Base-by-base conservation (phyloP, 2,113 vertebrate genomes). In the Amphiprion ocellaris region DNA sequence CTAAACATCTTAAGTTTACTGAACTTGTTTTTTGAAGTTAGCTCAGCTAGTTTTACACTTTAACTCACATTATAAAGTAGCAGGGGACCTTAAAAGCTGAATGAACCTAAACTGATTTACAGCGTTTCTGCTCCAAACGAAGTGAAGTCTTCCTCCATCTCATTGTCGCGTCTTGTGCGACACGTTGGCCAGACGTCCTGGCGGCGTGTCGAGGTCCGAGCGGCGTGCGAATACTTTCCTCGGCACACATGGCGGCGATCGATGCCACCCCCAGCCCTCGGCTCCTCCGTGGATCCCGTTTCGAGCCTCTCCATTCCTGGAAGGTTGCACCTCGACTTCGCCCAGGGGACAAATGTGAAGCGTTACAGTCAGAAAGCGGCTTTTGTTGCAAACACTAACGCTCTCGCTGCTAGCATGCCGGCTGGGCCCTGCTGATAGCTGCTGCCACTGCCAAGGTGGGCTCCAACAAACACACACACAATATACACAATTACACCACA, bases 361-460 rank as follows among this genome's bases (percentile, higher is more conserved):
- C 63, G 44, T 83, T 85, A 87, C 89, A 86, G 90, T 87, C 79
- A 72, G 75, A 86, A 30, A 37, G 33, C 56, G 49, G 67, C 74
- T 87, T 87, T 87, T 91, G 88, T 90, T 83, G 78, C 70, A 87
- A 80, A 89, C 83, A 74, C 87, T 68, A 41, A 7, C 61, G 68
- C 49, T 90, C 81, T 90, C 83, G 15, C 87, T 81, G 84, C 81
- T 90, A 87, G 75, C 85, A 77, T 73, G 46, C 92, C 90, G 88
- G 83, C 92, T 92, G 91, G 86, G 78, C 72, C 86, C 87, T 66
- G 77, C 91, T 87, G 91, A 90, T 89, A 86, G 87, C 84, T 61
- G 24, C 33, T 10, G 74, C 66, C 65, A 74, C 79, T 90, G 90
- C 91, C 87, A 93, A 91, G 89, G 86, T 89, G 83, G 82, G 65